Evolutionary conservation across 2,888 invertebrate genomes (phyloP).

Genomic region (Dolichomitus sp.): DNA sequence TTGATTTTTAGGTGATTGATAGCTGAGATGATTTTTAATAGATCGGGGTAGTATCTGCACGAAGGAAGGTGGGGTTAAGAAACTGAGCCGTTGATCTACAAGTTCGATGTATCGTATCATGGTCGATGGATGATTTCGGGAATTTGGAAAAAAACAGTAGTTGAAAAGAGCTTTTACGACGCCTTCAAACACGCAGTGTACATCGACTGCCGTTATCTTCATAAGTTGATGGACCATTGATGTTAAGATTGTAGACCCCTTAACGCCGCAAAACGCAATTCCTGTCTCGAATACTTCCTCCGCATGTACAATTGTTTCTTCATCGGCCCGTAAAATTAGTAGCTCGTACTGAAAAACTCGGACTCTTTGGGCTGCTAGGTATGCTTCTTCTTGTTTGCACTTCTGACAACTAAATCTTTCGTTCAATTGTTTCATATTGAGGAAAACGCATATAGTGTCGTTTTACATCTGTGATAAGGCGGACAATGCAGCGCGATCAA

Average conservation of each 20-base stretch:
- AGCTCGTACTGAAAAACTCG: background rate
- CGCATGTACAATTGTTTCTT: no score
- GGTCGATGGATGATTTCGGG: background rate
- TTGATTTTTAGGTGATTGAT: no score
- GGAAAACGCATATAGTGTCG: conserved; percentile 38
- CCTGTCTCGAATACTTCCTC: no score
- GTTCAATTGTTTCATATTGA: conserved; percentile 22
- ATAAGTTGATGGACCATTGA: no score
- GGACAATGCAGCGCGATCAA: conserved; percentile 33
- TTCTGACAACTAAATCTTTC: background rate
- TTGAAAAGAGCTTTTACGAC: background rate
- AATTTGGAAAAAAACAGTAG: background rate
- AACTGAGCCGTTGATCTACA: conserved; percentile 25
- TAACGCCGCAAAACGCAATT: no score
- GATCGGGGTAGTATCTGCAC: conserved; percentile 34
- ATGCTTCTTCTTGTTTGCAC: background rate
- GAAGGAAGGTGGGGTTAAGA: conserved; percentile 39
- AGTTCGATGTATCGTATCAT: background rate
- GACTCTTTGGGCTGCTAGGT: background rate
- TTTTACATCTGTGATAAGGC: conserved; percentile 47
- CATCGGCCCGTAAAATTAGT: conserved; percentile 1
- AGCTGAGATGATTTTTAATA: conserved; percentile 12
- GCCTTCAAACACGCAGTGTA: background rate
- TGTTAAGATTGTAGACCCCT: no score
- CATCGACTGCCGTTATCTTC: no score